Evolutionary conservation across 64 coral and sea anemone genomes (phyloP).

Genomic region (Montipora cactus): DNA sequence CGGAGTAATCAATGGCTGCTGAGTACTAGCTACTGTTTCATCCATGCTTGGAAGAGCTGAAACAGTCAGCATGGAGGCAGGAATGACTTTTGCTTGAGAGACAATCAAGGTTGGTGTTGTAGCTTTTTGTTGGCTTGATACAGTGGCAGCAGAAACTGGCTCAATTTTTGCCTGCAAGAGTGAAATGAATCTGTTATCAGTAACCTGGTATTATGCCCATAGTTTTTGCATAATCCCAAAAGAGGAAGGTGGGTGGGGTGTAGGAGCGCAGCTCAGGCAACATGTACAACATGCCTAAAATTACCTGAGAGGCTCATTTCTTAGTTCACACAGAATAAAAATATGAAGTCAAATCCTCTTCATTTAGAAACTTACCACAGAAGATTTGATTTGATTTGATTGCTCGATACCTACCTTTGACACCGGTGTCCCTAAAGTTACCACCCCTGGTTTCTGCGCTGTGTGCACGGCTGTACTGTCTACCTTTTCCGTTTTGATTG

Average conservation of each 20-base stretch:
- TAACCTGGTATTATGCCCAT: background rate
- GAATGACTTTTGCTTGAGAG: conserved; percentile 38
- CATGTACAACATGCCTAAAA: no score
- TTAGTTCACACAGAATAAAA: background rate
- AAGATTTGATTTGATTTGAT: background rate
- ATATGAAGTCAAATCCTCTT: background rate
- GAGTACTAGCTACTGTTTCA: conserved; percentile 96
- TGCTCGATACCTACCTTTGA: background rate
- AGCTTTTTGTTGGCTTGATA: background rate
- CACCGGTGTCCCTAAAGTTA: background rate
- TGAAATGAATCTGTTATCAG: background rate
- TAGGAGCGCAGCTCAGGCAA: no score
- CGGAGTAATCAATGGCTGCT: conserved; percentile 95
- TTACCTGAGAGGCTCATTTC: background rate
- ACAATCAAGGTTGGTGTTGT: conserved; percentile 8
- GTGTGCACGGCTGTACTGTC: background rate
- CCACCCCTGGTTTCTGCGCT: conserved; percentile 29
- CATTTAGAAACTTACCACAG: no score
- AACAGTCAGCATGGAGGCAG: conserved; percentile 91
- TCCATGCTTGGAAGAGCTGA: conserved; percentile 99
- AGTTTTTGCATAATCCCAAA: no score
- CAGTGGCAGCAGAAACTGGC: conserved; percentile 6
- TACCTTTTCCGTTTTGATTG: conserved; percentile 43
- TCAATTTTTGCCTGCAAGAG: conserved; percentile 20
- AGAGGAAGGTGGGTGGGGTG: no score